Conservation (phyloP, 2,888 invertebrate species). For the Zele albiditarsus region DNA sequence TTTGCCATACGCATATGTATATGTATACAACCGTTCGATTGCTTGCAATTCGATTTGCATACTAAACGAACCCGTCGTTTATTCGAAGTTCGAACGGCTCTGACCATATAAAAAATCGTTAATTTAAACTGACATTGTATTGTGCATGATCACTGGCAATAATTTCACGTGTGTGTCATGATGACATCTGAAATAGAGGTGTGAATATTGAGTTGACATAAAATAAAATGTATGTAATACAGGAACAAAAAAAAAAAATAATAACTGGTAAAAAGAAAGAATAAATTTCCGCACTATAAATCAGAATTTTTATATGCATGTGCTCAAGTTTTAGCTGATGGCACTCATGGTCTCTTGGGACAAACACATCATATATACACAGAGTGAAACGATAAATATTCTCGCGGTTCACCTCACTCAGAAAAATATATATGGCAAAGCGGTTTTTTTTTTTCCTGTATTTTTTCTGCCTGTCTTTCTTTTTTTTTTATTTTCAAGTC, state of each 20-base stretch:
- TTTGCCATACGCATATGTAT: neutral
- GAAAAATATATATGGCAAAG: neutral
- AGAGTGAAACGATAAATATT: conserved; percentile 14
- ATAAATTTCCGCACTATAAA: neutral
- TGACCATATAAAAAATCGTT: conserved; percentile 23
- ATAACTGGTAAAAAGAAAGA: neutral
- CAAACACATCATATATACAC: conserved; percentile 13
- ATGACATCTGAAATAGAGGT: neutral
- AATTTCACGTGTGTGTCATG: neutral
- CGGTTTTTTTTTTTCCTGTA: conserved; percentile 9
- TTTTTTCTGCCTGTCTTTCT: conserved; percentile 10
- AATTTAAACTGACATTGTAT: conserved; percentile 33
- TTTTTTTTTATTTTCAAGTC: conserved; percentile 23
- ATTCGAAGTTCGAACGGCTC: conserved; percentile 28
- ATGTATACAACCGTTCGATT: neutral
- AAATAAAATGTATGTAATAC: neutral
- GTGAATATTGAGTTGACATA: neutral
- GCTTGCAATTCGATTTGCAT: conserved; percentile 51
- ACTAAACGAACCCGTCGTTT: conserved; percentile 50
- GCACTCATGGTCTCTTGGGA: neutral
- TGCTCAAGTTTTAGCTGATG: neutral
- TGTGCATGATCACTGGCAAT: conserved; percentile 18
- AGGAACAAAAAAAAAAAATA: neutral
- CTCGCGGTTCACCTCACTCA: conserved; percentile 12
- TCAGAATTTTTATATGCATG: neutral